Evolutionary conservation across 2,797 vertebrate genomes (phyloP).

Genomic region (Macroramphosus scolopax): DNA sequence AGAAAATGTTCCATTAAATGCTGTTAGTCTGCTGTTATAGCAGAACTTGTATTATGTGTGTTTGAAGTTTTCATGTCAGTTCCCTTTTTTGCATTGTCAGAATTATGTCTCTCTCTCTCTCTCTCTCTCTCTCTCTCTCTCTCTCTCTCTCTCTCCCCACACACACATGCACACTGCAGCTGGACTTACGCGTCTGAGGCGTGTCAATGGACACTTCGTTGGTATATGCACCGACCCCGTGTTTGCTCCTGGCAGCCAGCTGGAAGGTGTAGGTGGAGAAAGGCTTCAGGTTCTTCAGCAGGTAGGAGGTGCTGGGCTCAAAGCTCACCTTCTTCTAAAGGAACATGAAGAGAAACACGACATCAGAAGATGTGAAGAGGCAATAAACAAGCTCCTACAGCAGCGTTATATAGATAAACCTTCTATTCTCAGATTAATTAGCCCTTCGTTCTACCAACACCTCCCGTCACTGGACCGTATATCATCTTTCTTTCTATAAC

Average conservation of each 20-base stretch:
- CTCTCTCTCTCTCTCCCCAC: no score
- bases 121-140: no score
- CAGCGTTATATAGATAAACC: no score
- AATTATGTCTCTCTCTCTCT: slow-evolving; percentile 21
- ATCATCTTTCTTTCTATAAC: not conserved
- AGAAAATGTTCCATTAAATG: not conserved
- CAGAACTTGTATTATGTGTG: no score
- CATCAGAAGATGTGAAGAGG: no score
- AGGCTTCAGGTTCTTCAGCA: slow-evolving; percentile 91
- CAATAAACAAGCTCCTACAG: not conserved
- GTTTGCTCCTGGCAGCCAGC: slow-evolving; percentile 91
- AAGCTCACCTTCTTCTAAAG: slow-evolving; percentile 85
- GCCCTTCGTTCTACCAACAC: no score
- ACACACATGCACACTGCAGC: slow-evolving; percentile 39
- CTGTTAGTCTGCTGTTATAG: not conserved
- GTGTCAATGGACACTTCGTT: slow-evolving; percentile 93
- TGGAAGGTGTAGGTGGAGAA: slow-evolving; percentile 96
- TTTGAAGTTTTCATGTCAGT: not conserved
- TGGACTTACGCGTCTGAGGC: slow-evolving; percentile 96
- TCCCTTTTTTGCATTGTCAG: slow-evolving; percentile 54
- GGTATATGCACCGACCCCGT: slow-evolving; percentile 94
- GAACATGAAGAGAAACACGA: slow-evolving; percentile 3
- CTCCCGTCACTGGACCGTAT: no score
- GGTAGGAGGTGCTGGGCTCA: slow-evolving; percentile 87
- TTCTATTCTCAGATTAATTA: no score